phyloP scores from a whole-genome alignment of 2,888 invertebrate genomes.

The Deroplatys truncata region DNA sequence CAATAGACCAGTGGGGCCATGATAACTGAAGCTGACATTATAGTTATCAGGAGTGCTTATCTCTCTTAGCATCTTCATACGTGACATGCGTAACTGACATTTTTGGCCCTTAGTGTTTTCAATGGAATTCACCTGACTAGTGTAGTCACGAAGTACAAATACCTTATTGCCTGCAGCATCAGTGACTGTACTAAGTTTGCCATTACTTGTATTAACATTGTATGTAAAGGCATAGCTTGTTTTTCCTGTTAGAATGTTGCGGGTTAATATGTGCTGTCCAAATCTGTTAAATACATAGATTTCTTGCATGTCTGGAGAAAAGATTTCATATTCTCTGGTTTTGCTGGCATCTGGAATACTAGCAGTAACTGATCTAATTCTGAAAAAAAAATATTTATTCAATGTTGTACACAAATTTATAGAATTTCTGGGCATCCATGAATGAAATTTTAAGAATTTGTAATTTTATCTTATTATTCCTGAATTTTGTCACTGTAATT shows the following conservation, averaged over 20 bases:
- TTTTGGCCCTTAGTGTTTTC: constrained; percentile 92
- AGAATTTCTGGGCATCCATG: not conserved
- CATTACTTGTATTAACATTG: constrained; percentile 94
- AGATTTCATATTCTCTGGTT: constrained; percentile 86
- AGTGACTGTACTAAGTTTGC: constrained; percentile 88
- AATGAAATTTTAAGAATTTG: not conserved
- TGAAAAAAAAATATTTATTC: constrained; percentile 36
- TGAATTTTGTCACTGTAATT: too few species aligned
- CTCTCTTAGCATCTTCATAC: constrained; percentile 88
- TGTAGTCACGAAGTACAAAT: constrained; percentile 76
- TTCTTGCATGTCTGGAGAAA: constrained; percentile 92
- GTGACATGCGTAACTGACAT: constrained; percentile 83
- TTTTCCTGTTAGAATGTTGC: constrained; percentile 92
- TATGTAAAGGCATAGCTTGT: constrained; percentile 92
- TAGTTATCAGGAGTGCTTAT: constrained; percentile 89
- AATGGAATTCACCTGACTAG: constrained; percentile 86
- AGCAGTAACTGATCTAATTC: constrained; percentile 83
- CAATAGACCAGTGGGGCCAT: constrained; percentile 82
- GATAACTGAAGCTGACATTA: constrained; percentile 90
- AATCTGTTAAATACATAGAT: constrained; percentile 90
- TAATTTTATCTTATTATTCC: too few species aligned
- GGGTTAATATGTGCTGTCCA: constrained; percentile 91
- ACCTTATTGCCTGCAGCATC: constrained; percentile 84
- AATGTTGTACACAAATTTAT: not conserved
- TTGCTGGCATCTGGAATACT: constrained; percentile 83